phyloP scores from a whole-genome alignment of 2,797 vertebrate genomes.

The Peromyscus aztecus region DNA sequence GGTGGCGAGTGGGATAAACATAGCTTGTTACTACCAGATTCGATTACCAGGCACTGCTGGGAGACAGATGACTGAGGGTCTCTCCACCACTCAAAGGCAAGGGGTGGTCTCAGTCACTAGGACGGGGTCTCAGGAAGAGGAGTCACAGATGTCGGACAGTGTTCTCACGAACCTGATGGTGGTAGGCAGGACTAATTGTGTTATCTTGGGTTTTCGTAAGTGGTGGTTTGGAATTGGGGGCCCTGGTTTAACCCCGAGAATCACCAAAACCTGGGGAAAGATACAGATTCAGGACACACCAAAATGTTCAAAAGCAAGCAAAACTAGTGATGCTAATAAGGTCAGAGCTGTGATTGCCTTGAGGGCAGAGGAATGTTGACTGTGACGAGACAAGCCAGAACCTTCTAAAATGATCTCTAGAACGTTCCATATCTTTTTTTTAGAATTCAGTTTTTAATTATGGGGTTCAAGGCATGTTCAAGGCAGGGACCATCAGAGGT shows the following conservation, averaged over 20 bases:
- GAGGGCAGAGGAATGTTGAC: background rate
- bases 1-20: slow-evolving; percentile 64
- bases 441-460: background rate
- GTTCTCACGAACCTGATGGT: background rate
- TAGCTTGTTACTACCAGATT: slow-evolving; percentile 74
- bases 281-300: background rate
- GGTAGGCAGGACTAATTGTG: background rate
- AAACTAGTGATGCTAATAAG: background rate
- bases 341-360: background rate
- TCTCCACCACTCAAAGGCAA: background rate
- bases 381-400: background rate
- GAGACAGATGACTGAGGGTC: slow-evolving; percentile 35
- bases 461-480: background rate
- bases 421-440: background rate
- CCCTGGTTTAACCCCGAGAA: background rate
- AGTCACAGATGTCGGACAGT: background rate
- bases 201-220: background rate
- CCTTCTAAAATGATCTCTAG: slow-evolving; percentile 30
- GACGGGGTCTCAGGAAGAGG: background rate
- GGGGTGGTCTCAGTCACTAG: background rate
- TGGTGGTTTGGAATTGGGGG: background rate
- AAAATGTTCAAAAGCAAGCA: slow-evolving; percentile 12
- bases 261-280: background rate
- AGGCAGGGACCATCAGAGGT: background rate
- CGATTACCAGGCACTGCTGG: background rate